Base-by-base conservation (phyloP, 2,797 vertebrate genomes). In the Acrossocheilus fasciatus region DNA sequence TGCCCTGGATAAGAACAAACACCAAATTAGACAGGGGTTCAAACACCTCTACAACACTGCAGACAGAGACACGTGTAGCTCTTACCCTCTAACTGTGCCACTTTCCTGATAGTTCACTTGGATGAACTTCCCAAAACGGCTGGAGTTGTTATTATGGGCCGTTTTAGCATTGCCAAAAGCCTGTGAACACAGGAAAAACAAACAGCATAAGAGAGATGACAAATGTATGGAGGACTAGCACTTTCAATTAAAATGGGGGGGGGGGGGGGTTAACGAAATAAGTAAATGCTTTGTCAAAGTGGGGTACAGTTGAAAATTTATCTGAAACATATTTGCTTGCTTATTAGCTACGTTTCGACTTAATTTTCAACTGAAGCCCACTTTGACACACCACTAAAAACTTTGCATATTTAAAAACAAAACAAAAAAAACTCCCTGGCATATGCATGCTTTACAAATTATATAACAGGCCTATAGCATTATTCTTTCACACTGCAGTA, bases 71-170 rank as follows among this genome's bases (percentile, higher is more conserved):
- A 93, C 92, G 92, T 93, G 88, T 0, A 84, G 30, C 43, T 87
- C 97, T 98, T 91, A 99, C 98, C 98, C 98, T 91, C 98, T 93
- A 77, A 99, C 98, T 0, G 97, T 99, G 94, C 98, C 98, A 0
- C 97, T 99, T 95, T 99, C 98, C 93, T 98, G 98, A 92, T 99
- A 99, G 92, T 99, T 99, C 91, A 99, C 98, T 94, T 99, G 98
- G 91, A 99, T 99, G 93, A 99, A 99, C 89, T 99, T 99, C 85
- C 98, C 98, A 83, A 99, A 99, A 89, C 98, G 98, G 91, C 98
- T 99, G 0, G 98, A 99, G 94, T 99, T 99, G 95, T 99, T 99
- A 91, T 99, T 99, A 90, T 99, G 98, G 36, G 98, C 98, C 0
- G 98, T 99, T 93, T 99, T 99, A 1, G 98, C 98, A 64, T 99